Evolutionary conservation across 2,113 vertebrate genomes (phyloP).

Genomic region (Rutilus rutilus): DNA sequence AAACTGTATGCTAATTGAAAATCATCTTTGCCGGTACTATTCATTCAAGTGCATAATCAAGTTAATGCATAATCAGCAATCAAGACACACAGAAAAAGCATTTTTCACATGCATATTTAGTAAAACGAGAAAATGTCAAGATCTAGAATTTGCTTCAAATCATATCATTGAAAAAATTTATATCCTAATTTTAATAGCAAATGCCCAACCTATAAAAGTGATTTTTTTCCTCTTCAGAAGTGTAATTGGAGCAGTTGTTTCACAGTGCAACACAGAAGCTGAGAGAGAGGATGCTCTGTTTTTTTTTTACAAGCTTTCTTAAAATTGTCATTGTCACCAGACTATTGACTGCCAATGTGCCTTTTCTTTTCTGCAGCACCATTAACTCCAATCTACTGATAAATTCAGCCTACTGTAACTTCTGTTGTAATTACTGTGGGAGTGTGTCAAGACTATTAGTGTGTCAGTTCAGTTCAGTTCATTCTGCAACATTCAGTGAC

Average conservation of each 20-base stretch:
- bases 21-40: too few relatives aligned
- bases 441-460: not conserved
- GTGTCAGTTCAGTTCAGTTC: not conserved
- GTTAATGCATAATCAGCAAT: not conserved
- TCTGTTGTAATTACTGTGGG: not conserved
- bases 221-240: not conserved
- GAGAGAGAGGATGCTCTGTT: not conserved
- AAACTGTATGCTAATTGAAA: too few relatives aligned
- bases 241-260: conserved; percentile 6
- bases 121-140: not conserved
- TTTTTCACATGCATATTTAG: not conserved
- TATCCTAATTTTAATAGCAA: not conserved
- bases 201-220: not conserved
- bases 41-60: not conserved
- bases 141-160: not conserved
- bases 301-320: conserved; percentile 1
- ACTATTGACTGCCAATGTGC: not conserved
- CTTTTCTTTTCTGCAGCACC: not conserved
- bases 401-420: not conserved
- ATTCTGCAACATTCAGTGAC: not conserved
- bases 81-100: not conserved
- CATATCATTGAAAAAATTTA: not conserved
- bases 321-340: not conserved
- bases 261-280: not conserved
- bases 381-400: not conserved